Evolutionary conservation across 1,140 invertebrate genomes (phyloP).

Genomic region (Sarcophaga peregrina): DNA sequence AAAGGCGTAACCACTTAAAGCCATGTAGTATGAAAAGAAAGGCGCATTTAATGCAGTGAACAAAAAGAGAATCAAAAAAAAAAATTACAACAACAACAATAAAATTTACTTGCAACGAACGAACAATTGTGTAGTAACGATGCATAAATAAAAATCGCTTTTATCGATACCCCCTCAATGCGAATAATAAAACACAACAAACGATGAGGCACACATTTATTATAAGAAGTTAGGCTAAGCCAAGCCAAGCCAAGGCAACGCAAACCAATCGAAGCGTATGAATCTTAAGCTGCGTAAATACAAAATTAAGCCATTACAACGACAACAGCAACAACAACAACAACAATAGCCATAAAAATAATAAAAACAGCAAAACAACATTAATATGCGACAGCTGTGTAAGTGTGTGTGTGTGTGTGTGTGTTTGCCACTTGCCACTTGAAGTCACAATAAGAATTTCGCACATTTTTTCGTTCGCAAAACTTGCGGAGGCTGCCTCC

Average conservation of each 20-base stretch:
- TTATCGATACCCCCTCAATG: background rate
- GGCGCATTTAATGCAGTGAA: background rate
- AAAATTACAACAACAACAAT: background rate
- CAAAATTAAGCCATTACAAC: conserved; percentile 34
- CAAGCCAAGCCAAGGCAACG: background rate
- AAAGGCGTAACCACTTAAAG: conserved; percentile 47
- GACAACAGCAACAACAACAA: too few species aligned
- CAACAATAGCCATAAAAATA: background rate
- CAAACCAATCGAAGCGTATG: background rate
- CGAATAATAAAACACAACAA: background rate
- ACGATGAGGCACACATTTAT: background rate
- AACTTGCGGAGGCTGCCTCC: background rate
- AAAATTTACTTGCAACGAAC: background rate
- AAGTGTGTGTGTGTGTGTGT: background rate
- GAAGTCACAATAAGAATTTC: background rate
- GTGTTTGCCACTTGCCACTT: conserved; percentile 27
- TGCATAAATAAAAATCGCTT: conserved; percentile 14
- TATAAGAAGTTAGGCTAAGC: background rate
- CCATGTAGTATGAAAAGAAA: conserved; percentile 8
- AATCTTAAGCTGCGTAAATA: conserved; percentile 36
- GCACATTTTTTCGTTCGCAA: conserved; percentile 28
- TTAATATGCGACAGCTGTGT: background rate
- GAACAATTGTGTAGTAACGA: conserved; percentile 3
- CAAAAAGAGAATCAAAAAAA: background rate
- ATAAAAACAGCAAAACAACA: too few species aligned